phyloP scores from a whole-genome alignment of 2,888 invertebrate species.

The Chorisops tibialis region DNA sequence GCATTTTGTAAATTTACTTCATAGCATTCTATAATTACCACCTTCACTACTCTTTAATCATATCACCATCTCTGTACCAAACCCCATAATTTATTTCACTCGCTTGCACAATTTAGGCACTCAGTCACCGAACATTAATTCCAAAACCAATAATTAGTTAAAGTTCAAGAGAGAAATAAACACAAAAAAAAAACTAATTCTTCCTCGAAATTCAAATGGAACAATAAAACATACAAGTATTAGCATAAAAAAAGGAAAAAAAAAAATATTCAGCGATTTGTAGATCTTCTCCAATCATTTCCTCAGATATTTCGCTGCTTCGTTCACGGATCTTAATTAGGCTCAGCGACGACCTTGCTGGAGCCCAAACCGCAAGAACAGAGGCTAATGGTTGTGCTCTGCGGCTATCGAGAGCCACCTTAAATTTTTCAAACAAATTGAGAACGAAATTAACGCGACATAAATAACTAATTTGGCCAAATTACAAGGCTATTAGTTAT shows the following conservation, averaged over 20 bases:
- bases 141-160: constrained; percentile 18
- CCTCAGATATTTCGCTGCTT: constrained; percentile 19
- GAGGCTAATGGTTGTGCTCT: constrained; percentile 22
- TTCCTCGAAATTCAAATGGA: not conserved
- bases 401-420: constrained; percentile 22
- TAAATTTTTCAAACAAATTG: constrained; percentile 31
- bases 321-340: constrained; percentile 25
- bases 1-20: too few relatives aligned
- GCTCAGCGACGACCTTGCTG: not conserved
- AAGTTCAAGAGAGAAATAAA: not conserved
- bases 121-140: constrained; percentile 14
- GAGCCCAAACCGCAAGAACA: constrained; percentile 7
- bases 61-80: constrained; percentile 6
- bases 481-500: constrained; percentile 36
- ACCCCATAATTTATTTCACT: not conserved
- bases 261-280: not conserved
- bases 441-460: constrained; percentile 34
- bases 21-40: too few relatives aligned
- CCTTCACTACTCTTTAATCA: not conserved
- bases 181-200: not conserved
- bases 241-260: not conserved
- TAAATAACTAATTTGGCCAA: constrained; percentile 36
- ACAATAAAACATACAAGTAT: not conserved
- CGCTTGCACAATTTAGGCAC: not conserved
- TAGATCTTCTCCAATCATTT: not conserved